A percentile compares a stretch with the other conserved stretches of the same genome.
phyloP scores from a whole-genome alignment of 2,888 invertebrate species.

The Ryuthela nishihirai region DNA sequence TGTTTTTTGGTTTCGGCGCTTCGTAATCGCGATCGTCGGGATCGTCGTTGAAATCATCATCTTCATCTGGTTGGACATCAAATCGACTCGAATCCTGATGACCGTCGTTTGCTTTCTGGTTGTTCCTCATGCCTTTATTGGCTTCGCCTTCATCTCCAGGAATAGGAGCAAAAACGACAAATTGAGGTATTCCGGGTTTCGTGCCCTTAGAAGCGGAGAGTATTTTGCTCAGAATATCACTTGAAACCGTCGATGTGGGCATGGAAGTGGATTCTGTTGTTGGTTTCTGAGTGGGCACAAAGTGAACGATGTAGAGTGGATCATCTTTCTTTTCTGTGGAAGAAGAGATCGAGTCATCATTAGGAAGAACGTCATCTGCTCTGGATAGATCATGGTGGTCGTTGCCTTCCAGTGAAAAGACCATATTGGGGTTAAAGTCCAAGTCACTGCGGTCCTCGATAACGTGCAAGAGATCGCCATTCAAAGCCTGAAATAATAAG shows the following conservation, averaged over 20 bases:
- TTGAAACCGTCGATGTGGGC: constrained; percentile 12
- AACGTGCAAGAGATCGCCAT: constrained; percentile 28
- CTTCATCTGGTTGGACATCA: too few species aligned
- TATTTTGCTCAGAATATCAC: constrained; percentile 23
- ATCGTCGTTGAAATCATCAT: too few species aligned
- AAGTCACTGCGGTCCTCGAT: constrained; percentile 21
- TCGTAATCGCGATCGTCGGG: too few species aligned
- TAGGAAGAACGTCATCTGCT: neutral
- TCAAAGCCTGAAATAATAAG: too few species aligned
- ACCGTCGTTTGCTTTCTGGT: too few species aligned
- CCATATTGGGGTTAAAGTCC: constrained; percentile 2
- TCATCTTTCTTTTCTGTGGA: constrained; percentile 18
- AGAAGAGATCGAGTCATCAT: constrained; percentile 4
- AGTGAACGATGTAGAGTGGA: constrained; percentile 31
- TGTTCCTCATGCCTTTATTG: too few species aligned
- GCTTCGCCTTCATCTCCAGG: constrained; percentile 13
- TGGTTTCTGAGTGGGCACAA: constrained; percentile 28
- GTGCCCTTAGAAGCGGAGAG: constrained; percentile 22
- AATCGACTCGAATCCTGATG: too few species aligned
- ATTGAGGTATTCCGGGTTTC: constrained; percentile 32
- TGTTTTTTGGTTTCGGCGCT: too few species aligned
- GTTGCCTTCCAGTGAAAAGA: neutral
- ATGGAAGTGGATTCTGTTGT: constrained; percentile 9
- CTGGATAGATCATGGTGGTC: constrained; percentile 2
- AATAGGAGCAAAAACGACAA: constrained; percentile 27